These are phyloP conservation scores for Enteromius afrohamiltoni DNA, from an alignment of 2,797 vertebrate species.

Conservation along the genomic window DNA sequence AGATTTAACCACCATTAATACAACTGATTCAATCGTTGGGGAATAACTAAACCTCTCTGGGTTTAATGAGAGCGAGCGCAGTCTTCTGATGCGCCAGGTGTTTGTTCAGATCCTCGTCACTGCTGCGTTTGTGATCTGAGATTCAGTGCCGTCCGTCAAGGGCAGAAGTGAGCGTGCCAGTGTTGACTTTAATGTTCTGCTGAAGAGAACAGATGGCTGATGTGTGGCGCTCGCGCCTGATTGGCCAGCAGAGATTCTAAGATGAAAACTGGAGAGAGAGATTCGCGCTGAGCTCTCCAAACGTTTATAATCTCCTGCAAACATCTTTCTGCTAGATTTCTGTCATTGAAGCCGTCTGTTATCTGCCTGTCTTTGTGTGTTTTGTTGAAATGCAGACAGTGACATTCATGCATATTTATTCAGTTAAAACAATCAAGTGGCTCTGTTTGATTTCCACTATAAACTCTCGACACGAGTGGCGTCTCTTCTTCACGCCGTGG, in stretches of 20 bases:
- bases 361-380: conserved; percentile 17
- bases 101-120: conserved; percentile 30
- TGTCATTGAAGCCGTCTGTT: background rate
- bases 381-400: conserved; percentile 21
- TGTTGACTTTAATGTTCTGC: conserved; percentile 33
- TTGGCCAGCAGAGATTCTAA: conserved; percentile 15
- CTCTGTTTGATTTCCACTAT: conserved; percentile 35
- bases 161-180: conserved; percentile 39
- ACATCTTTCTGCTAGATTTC: conserved; percentile 2
- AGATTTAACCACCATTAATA: background rate
- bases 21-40: background rate
- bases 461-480: conserved; percentile 61
- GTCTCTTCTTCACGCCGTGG: conserved; percentile 60
- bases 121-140: background rate
- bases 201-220: conserved; percentile 51
- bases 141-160: conserved; percentile 7
- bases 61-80: background rate
- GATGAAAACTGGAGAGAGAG: conserved; percentile 7
- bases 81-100: background rate
- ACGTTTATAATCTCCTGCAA: conserved; percentile 17
- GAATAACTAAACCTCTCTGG: background rate
- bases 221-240: conserved; percentile 4
- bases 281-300: background rate
- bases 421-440: conserved; percentile 42
- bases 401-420: conserved; percentile 27